Base-by-base conservation (phyloP, 1,140 invertebrate species). In the Portunus trituberculatus region DNA sequence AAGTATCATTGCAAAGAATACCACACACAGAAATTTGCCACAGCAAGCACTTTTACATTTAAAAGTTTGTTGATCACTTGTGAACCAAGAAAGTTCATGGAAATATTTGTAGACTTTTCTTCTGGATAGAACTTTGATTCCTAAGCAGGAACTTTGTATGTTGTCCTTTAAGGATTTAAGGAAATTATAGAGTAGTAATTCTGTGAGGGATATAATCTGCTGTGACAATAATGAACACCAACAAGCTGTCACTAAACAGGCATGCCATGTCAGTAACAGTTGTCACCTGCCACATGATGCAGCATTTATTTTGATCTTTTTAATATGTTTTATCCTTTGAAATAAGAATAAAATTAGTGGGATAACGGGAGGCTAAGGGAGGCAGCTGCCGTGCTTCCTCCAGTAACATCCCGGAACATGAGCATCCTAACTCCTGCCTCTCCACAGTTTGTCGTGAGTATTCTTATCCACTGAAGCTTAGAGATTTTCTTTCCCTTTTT, bases 361-460 rank as follows among this genome's bases (percentile, higher is more conserved):
- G 67, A 25, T 76, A 76, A 76, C 67, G 67, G 16, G 67, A 76
- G 67, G 67, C 67, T 76, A n/a, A 59, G 67, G 67, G 67, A 76
- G 67, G 67, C 67, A 25, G 67, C 67, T 76, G 67, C 52, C n/a
- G 67, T 25, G 67, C 67, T 20, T 8, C 67, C 67, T 25, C 6
- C 20, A 76, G 67, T 76, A 76, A 76, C 67, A 76, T 20, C 67
- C 67, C 39, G 39, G 39, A 59, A 76, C 67, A 12, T 20, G 67
- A 20, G 67, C 67, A 59, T 59, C 67, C 20, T 76, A 76, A 76
- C 67, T n/a, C 20, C 67, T 59, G 52, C 52, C 52, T 25, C 67
- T 59, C 67, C 67, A 76, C 67, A 76, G 67, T 76, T 76, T 76
- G 67, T 76, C 67, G 67, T 76, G 67, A 76, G 67, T 76, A 76